Conservation (phyloP, 2,113 vertebrate genomes). For the Muntiacus reevesi region DNA sequence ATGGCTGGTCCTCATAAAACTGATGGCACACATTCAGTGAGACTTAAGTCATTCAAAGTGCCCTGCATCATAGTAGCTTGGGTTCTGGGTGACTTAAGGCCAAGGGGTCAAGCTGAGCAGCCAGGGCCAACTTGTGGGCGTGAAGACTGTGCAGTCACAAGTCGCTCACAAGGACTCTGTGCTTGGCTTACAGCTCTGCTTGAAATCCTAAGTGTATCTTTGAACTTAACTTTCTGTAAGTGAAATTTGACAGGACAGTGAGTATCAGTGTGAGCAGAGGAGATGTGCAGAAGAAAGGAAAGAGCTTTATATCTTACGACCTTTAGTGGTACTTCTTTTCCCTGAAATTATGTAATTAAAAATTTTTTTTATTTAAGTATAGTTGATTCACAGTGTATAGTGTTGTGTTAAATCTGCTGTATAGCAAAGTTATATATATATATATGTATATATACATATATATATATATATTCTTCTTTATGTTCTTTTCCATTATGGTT, state of each 20-base stretch:
- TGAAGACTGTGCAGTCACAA: not conserved
- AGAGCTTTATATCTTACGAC: not conserved
- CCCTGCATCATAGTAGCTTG: not conserved
- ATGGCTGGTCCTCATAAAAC: not conserved
- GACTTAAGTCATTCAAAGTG: not conserved
- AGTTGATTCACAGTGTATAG: not conserved
- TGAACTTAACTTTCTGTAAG: not conserved
- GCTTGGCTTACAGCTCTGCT: not conserved
- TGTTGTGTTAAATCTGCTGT: not conserved
- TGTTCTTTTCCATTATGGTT: not conserved
- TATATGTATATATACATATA: not conserved
- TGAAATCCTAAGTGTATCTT: not conserved
- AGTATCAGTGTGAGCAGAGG: not conserved
- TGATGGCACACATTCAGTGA: not conserved
- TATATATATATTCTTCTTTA: not conserved
- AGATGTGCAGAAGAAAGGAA: not conserved
- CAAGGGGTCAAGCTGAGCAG: not conserved
- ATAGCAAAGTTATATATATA: not conserved
- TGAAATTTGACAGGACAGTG: not conserved
- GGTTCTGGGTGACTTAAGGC: not conserved
- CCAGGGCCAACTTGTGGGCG: accelerated
- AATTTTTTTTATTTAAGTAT: not conserved
- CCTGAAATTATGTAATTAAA: not conserved
- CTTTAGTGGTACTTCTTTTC: not conserved
- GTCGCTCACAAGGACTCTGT: not conserved